phyloP scores from a whole-genome alignment of 2,113 vertebrate species.

The Pontoporia blainvillei region DNA sequence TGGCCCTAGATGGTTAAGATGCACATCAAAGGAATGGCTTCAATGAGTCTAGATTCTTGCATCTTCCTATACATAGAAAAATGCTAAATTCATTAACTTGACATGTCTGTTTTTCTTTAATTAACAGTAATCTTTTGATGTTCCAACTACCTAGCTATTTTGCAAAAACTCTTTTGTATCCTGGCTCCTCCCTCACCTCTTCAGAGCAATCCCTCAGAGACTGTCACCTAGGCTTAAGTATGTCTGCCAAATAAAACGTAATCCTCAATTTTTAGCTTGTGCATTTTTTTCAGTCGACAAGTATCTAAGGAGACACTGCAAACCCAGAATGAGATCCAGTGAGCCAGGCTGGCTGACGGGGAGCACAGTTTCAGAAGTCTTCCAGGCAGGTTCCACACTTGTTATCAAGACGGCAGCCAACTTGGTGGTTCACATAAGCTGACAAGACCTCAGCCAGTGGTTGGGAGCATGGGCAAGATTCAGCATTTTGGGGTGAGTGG shows the following conservation, averaged over 20 bases:
- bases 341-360: not conserved
- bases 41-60: not conserved
- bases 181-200: not conserved
- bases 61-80: not conserved
- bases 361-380: not conserved
- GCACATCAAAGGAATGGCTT: not conserved
- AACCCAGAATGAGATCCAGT: not conserved
- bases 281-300: not conserved
- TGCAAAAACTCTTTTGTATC: not conserved
- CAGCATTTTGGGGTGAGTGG: not conserved
- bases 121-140: not conserved
- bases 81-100: not conserved
- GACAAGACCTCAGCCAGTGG: not conserved
- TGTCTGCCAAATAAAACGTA: not conserved
- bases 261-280: not conserved
- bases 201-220: not conserved
- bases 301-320: not conserved
- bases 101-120: not conserved
- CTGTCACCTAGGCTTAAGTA: not conserved
- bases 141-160: not conserved
- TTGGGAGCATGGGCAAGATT: not conserved
- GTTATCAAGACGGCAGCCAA: not conserved
- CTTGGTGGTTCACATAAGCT: not conserved
- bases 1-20: too few species aligned
- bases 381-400: rapidly evolving